These are phyloP conservation scores for Diorhabda carinulata DNA, from an alignment of 1,140 invertebrate genomes.

Conservation along the genomic window DNA sequence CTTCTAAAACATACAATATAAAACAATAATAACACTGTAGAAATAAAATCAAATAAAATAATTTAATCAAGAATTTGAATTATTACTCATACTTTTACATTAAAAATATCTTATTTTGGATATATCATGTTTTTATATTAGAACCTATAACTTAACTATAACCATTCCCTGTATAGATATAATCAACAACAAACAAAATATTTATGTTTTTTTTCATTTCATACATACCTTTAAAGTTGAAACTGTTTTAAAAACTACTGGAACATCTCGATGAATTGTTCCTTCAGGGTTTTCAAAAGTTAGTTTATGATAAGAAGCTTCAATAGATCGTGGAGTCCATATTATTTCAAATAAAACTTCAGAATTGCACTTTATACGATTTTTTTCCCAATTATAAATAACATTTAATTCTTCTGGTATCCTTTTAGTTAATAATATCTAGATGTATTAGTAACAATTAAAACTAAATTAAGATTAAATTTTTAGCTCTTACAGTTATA, in stretches of 20 bases:
- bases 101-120: no score
- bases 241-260: slow-evolving; percentile 55
- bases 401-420: slow-evolving; percentile 57
- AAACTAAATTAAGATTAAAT: slow-evolving; percentile 9
- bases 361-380: slow-evolving; percentile 48
- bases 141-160: not conserved
- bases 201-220: not conserved
- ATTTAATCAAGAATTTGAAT: no score
- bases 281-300: slow-evolving; percentile 59
- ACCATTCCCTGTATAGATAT: not conserved
- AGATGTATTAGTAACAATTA: slow-evolving; percentile 25
- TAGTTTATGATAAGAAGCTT: slow-evolving; percentile 58
- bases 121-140: no score
- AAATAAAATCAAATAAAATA: no score
- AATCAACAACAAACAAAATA: not conserved
- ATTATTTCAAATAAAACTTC: slow-evolving; percentile 52
- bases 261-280: slow-evolving; percentile 60
- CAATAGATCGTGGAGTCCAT: slow-evolving; percentile 58
- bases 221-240: slow-evolving; percentile 27
- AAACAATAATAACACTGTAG: not conserved
- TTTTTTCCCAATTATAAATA: slow-evolving; percentile 52
- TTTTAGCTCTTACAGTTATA: slow-evolving; percentile 50
- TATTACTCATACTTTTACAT: no score
- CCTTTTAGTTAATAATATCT: slow-evolving; percentile 59
- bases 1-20: slow-evolving; percentile 12